Conservation (phyloP, 2,888 invertebrate species). For the Ellobium chinense region DNA sequence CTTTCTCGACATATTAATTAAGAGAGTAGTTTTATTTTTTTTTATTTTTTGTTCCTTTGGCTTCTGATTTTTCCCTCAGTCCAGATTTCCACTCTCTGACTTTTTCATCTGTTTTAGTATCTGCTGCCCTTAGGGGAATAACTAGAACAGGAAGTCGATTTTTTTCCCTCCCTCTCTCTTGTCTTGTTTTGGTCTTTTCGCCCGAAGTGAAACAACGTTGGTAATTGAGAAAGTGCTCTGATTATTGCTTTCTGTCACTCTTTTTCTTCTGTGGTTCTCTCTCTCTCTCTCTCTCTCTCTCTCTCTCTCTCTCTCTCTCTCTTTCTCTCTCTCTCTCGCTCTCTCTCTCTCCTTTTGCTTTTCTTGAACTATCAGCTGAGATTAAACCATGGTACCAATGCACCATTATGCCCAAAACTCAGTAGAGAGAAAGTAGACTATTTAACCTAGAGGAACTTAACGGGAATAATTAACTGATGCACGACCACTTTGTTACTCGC, state of each 20-base stretch:
- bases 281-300: constrained; percentile 14
- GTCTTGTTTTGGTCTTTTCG: constrained; percentile 11
- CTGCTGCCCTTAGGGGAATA: background rate
- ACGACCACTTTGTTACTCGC: no score
- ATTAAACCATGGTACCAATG: no score
- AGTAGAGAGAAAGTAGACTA: no score
- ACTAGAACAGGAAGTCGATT: background rate
- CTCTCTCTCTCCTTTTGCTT: background rate
- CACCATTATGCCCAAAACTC: no score
- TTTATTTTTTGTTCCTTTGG: background rate
- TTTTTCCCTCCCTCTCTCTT: background rate
- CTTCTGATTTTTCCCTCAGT: no score
- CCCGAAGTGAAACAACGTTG: no score
- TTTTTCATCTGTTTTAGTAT: background rate
- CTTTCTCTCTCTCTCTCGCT: background rate
- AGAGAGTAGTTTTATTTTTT: background rate
- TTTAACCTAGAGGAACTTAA: no score
- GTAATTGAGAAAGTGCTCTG: no score
- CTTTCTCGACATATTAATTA: background rate
- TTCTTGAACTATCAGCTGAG: no score
- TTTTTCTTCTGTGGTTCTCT: background rate
- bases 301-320: constrained; percentile 20
- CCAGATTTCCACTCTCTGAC: background rate
- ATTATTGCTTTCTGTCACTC: background rate
- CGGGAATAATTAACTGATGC: no score